Base-by-base conservation (phyloP, 2,888 invertebrate species). In the Melikaiella ostensackeni region DNA sequence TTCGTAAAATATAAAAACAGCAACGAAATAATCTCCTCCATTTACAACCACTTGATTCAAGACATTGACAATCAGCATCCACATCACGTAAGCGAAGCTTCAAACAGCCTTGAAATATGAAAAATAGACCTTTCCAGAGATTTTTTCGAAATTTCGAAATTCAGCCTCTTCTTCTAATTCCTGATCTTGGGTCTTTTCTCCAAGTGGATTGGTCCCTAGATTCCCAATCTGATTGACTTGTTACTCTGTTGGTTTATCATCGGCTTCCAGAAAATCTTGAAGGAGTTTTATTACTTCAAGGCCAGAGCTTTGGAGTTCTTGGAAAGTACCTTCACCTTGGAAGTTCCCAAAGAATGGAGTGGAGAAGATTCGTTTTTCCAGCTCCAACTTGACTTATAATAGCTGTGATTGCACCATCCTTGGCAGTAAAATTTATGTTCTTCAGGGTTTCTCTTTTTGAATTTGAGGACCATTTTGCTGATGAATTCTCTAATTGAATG, bases 401-500 rank as follows among this genome's bases (percentile, higher is more conserved):
- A 1, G 95, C 95, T 1, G 95, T 92, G 57, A 95, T 89, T 75
- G 92, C 94, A 82, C 95, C 94, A 9, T 94, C 94, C 81, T 93
- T 93, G 27, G 95, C 94, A 0, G 93, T 93, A 73, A 96, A 92
- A 80, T 93, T 95, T 0, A 96, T 92, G 83, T 95, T 93, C 0
- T 93, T 93, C 19, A 96, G 92, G 0, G 96, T 95, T 86, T 95
- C 94, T 74, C 95, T 95, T 0, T 92, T 91, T 59, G 94, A 93
- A 2, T 93, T 91, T 1, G 89, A 82, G 59, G 94, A 92, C 96
- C 96, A 96, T 87, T 95, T 95, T 2, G 96, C 95, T 42, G 92
- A 94, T 0, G 95, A 93, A 83, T 94, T 93, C 77, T 92, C 93
- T 16, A 96, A 92, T 75, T 88, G 88, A 21, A 93, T 78, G 0